Percentiles rank a stretch among this genome's conserved stretches.
Evolutionary conservation across 2,797 vertebrate species (phyloP).

Genomic region (Hydrocynus forskahlii): DNA sequence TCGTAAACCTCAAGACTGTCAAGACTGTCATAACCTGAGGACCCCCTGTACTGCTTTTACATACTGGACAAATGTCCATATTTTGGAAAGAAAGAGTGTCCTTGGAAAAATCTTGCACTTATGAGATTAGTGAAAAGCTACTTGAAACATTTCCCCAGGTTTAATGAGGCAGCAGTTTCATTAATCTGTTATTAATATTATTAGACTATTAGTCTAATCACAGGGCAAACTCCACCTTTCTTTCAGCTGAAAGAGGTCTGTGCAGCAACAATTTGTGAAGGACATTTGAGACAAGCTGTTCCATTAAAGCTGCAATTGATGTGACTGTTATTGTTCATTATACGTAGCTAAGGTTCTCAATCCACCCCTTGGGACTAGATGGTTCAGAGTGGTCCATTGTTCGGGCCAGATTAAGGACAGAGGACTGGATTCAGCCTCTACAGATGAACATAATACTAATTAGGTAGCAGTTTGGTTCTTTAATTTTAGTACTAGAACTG

Average conservation of each 20-base stretch:
- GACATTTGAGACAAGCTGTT: background rate
- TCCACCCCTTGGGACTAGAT: background rate
- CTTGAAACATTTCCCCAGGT: conserved; percentile 5
- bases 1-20: no score
- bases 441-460: background rate
- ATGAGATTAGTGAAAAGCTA: background rate
- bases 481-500: no score
- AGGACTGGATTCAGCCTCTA: background rate
- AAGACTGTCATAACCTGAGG: no score
- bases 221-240: background rate
- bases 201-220: background rate
- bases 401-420: no score
- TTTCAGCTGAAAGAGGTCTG: background rate
- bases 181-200: conserved; percentile 1
- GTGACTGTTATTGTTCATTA: background rate
- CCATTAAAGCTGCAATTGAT: background rate
- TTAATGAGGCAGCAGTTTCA: conserved; percentile 2
- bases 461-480: no score
- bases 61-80: background rate
- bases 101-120: background rate
- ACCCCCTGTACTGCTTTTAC: background rate
- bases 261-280: background rate
- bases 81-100: conserved; percentile 14
- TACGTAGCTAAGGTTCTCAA: background rate
- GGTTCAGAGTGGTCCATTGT: no score